Conservation (phyloP, 2,113 vertebrate genomes). For the Coturnix japonica region DNA sequence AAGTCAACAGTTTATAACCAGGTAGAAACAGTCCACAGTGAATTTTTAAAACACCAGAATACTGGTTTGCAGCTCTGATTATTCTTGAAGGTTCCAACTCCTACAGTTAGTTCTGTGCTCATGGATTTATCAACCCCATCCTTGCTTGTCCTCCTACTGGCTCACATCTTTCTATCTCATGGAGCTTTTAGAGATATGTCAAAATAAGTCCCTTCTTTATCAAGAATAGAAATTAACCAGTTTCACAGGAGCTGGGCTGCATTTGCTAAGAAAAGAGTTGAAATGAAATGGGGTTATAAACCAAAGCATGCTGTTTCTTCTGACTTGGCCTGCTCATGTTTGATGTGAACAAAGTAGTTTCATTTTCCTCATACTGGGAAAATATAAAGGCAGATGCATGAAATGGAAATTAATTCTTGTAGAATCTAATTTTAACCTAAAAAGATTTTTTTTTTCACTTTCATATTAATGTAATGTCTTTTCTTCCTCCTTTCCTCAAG, state of each 20-base stretch:
- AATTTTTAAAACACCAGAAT: neutral
- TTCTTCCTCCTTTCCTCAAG: slow-evolving; percentile 3
- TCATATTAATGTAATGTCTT: neutral
- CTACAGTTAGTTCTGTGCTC: neutral
- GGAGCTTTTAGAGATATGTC: neutral
- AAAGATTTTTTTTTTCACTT: neutral
- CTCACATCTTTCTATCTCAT: neutral
- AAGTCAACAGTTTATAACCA: neutral
- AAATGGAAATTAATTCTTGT: neutral
- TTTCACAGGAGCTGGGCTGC: neutral
- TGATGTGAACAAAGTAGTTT: neutral
- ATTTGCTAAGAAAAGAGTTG: neutral
- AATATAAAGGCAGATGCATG: neutral
- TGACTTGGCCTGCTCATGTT: fast-evolving
- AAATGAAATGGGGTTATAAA: neutral
- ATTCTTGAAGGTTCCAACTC: neutral
- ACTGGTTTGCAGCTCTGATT: neutral
- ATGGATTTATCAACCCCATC: neutral
- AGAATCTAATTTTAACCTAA: neutral
- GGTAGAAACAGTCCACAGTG: neutral
- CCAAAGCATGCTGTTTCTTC: neutral
- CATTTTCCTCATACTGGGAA: neutral
- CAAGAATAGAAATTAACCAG: neutral
- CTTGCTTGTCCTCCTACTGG: neutral
- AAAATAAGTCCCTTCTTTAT: neutral